phyloP scores from a whole-genome alignment of 2,888 invertebrate species.

The Pseudanteris insignis region DNA sequence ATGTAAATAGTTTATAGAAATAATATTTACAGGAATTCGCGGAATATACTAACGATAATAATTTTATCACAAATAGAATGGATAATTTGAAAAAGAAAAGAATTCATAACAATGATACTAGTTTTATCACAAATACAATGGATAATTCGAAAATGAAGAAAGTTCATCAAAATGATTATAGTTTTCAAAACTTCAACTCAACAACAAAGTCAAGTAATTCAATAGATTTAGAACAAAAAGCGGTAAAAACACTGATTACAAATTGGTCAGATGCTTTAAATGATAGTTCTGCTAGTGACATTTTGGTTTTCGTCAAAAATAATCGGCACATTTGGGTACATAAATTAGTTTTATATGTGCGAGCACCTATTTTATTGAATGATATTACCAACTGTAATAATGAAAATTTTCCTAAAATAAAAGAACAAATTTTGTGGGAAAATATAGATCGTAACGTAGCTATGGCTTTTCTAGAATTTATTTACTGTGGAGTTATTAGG shows the following conservation, averaged over 20 bases:
- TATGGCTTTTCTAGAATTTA: conserved; percentile 62
- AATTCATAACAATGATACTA: too few relatives aligned
- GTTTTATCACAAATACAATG: too few relatives aligned
- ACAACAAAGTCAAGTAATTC: too few relatives aligned
- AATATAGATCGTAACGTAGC: conserved; percentile 53
- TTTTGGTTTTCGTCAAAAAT: conserved; percentile 62
- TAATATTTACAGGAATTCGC: too few relatives aligned
- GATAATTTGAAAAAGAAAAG: not conserved
- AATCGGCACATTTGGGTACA: conserved; percentile 65
- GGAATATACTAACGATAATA: too few relatives aligned
- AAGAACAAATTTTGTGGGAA: conserved; percentile 56
- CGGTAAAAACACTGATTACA: conserved; percentile 25
- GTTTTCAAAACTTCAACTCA: too few relatives aligned
- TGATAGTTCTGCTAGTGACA: conserved; percentile 64
- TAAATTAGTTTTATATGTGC: conserved; percentile 64
- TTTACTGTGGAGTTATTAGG: conserved; percentile 61
- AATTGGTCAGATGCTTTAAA: conserved; percentile 62
- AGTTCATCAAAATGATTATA: too few relatives aligned
- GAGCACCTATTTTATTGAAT: conserved; percentile 64
- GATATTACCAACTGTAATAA: conserved; percentile 53
- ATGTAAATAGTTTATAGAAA: too few relatives aligned
- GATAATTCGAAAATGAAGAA: too few relatives aligned
- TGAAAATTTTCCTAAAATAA: conserved; percentile 46
- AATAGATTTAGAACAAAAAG: not conserved
- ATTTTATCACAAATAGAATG: too few relatives aligned